Conservation (phyloP, 2,888 invertebrate species). For the Julus scanicus region DNA sequence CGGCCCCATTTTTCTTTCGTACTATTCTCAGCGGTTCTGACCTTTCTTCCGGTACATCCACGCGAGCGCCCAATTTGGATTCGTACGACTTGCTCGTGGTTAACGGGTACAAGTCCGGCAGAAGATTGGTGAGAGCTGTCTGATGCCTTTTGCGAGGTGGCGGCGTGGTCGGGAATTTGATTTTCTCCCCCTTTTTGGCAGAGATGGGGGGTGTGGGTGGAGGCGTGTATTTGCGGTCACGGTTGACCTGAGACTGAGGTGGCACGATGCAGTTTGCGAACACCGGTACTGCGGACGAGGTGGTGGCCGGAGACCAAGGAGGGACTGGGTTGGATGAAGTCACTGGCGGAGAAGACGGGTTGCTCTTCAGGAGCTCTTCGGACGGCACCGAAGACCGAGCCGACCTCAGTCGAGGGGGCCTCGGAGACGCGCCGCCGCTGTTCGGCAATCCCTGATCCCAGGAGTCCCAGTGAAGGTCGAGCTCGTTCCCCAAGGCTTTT, state of each 20-base stretch:
- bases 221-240: slow-evolving; percentile 67
- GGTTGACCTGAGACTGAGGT: slow-evolving; percentile 57
- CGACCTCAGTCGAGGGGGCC: slow-evolving; percentile 65
- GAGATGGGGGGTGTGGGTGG: slow-evolving; percentile 70
- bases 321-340: slow-evolving; percentile 57
- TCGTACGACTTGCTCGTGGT: slow-evolving; percentile 93
- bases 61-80: slow-evolving; percentile 80
- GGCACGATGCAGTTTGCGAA: slow-evolving; percentile 51
- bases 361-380: slow-evolving; percentile 67
- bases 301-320: slow-evolving; percentile 59
- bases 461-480: slow-evolving; percentile 92
- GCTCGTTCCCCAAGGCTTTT: slow-evolving; percentile 68
- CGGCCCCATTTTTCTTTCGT: background rate
- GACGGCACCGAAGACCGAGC: slow-evolving; percentile 73
- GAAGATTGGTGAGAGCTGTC: slow-evolving; percentile 66
- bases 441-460: slow-evolving; percentile 78
- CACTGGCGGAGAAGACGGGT: slow-evolving; percentile 58
- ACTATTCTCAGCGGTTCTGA: background rate
- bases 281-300: slow-evolving; percentile 7
- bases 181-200: slow-evolving; percentile 65
- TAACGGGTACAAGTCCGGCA: slow-evolving; percentile 74
- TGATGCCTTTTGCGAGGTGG: slow-evolving; percentile 82
- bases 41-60: slow-evolving; percentile 65
- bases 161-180: slow-evolving; percentile 82
- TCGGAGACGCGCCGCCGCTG: slow-evolving; percentile 64